Conservation (phyloP, 2,113 vertebrate genomes). For the Chionis minor region DNA sequence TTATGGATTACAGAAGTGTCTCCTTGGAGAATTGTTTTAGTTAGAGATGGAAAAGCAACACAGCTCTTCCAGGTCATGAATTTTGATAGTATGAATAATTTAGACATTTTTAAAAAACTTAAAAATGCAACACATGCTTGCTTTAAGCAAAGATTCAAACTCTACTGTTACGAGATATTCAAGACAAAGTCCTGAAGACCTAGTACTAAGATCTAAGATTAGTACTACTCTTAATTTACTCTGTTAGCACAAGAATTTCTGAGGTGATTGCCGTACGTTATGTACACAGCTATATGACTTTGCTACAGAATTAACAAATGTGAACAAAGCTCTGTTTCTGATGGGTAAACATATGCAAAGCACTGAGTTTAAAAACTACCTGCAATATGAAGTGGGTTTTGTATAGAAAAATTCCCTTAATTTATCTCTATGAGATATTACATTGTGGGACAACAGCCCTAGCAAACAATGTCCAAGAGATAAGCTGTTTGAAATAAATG, state of each 20-base stretch:
- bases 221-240: neutral
- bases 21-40: neutral
- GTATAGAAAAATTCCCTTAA: neutral
- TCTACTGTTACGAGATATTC: neutral
- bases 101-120: neutral
- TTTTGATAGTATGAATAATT: neutral
- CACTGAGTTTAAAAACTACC: neutral
- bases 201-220: neutral
- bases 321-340: neutral
- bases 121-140: neutral
- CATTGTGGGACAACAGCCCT: neutral
- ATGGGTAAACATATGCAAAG: neutral
- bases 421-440: neutral
- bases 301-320: neutral
- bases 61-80: neutral
- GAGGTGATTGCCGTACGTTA: neutral
- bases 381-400: neutral
- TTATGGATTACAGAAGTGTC: neutral
- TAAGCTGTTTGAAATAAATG: neutral
- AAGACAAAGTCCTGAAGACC: neutral
- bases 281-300: neutral
- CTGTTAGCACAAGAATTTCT: neutral
- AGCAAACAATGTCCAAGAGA: neutral
- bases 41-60: neutral
- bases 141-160: neutral